These are phyloP conservation scores for Oligia fasciuncula DNA, from an alignment of 2,888 invertebrate species.

Conservation along the genomic window DNA sequence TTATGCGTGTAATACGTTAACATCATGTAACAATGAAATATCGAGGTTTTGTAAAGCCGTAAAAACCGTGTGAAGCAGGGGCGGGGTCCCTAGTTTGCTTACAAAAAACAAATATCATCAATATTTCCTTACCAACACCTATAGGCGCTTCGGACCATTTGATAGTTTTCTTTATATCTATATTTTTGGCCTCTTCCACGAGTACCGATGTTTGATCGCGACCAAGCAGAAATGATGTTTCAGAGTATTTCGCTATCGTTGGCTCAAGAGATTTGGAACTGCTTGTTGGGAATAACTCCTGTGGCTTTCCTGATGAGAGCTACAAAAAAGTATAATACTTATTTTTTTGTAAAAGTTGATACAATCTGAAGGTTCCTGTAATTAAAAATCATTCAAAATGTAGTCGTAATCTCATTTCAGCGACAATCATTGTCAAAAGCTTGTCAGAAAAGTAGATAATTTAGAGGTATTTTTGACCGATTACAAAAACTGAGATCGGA, in stretches of 20 bases:
- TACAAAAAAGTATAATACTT: conserved; percentile 63
- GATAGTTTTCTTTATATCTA: conserved; percentile 91
- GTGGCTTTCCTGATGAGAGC: conserved; percentile 91
- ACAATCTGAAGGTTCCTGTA: background rate
- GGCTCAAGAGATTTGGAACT: conserved; percentile 95
- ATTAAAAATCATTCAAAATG: too few species aligned
- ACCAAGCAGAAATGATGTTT: conserved; percentile 94
- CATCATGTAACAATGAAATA: background rate
- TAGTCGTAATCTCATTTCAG: too few species aligned
- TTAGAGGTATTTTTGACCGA: too few species aligned
- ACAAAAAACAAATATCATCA: background rate
- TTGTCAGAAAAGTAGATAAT: too few species aligned
- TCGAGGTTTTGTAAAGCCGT: too few species aligned
- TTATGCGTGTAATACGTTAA: background rate
- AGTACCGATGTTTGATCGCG: conserved; percentile 96
- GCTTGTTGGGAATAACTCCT: conserved; percentile 96
- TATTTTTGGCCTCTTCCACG: conserved; percentile 91
- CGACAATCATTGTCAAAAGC: too few species aligned
- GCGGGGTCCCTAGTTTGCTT: background rate
- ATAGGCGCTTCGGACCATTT: conserved; percentile 95
- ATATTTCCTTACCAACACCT: conserved; percentile 89
- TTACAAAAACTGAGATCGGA: too few species aligned
- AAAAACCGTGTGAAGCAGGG: background rate
- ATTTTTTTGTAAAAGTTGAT: background rate
- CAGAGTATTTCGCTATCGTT: conserved; percentile 94